phyloP scores from a whole-genome alignment of 2,797 vertebrate species.

The Bovichtus diacanthus region DNA sequence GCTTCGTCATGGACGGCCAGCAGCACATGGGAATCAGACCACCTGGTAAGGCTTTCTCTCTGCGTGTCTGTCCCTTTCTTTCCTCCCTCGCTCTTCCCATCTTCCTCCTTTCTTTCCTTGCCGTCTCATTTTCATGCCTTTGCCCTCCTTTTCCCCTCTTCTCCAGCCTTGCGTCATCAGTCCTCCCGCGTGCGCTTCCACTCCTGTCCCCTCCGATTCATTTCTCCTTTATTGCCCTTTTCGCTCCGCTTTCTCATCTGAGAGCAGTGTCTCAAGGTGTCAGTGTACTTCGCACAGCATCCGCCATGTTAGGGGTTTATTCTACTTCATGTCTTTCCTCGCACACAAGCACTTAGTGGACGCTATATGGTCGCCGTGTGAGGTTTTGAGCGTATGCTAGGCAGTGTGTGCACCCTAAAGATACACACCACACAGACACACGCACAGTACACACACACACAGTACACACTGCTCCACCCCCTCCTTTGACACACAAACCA shows the following conservation, averaged over 20 bases:
- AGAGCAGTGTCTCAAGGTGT: not conserved
- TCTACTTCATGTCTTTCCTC: slow-evolving; percentile 26
- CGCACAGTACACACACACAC: slow-evolving; percentile 53
- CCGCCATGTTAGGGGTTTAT: slow-evolving; percentile 15
- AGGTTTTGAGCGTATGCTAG: slow-evolving; percentile 29
- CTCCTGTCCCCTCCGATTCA: no score
- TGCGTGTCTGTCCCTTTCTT: slow-evolving; percentile 69
- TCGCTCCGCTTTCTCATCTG: slow-evolving; percentile 5
- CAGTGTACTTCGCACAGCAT: not conserved
- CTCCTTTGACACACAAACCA: slow-evolving; percentile 50
- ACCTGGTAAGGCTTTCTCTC: slow-evolving; percentile 91
- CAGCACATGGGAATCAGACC: slow-evolving; percentile 99
- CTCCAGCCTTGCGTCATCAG: no score
- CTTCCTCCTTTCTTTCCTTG: slow-evolving; percentile 20
- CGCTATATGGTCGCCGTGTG: slow-evolving; percentile 9
- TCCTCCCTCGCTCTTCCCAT: slow-evolving; percentile 39
- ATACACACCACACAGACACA: no score
- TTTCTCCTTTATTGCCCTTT: no score
- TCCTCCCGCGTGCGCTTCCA: no score
- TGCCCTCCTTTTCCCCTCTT: not conserved
- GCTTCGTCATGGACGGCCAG: slow-evolving; percentile 99
- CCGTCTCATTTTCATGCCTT: slow-evolving; percentile 34
- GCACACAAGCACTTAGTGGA: slow-evolving; percentile 19
- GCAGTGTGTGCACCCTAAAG: not conserved
- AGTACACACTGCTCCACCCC: slow-evolving; percentile 27